phyloP scores from a whole-genome alignment of 2,797 vertebrate genomes.

The Periparus ater region DNA sequence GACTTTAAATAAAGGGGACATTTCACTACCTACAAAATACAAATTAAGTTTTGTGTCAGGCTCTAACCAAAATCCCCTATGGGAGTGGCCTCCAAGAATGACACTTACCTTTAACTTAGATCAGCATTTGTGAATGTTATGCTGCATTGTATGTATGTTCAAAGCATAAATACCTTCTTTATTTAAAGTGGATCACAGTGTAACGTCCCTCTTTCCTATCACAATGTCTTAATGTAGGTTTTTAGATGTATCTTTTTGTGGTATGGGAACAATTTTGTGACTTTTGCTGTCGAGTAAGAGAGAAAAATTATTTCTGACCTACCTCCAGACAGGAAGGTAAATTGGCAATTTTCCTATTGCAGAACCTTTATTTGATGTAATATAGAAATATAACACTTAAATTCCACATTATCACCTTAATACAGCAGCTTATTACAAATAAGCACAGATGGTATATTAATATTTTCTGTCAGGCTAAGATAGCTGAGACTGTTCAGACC shows the following conservation, averaged over 20 bases:
- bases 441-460: background rate
- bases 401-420: background rate
- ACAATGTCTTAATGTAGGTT: background rate
- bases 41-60: background rate
- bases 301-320: background rate
- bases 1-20: background rate
- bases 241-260: background rate
- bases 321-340: background rate
- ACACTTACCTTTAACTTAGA: background rate
- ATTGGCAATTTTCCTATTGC: background rate
- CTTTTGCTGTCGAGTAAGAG: background rate
- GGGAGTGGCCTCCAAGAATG: background rate
- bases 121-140: background rate
- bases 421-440: background rate
- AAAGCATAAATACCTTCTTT: background rate
- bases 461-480: background rate
- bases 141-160: background rate
- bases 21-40: background rate
- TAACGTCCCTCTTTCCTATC: background rate
- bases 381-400: background rate
- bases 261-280: background rate
- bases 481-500: background rate
- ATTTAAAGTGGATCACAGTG: background rate
- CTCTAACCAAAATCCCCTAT: background rate
- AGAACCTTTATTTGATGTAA: background rate